phyloP scores from a whole-genome alignment of 2,888 invertebrate genomes.

The Drosophila emarginata region DNA sequence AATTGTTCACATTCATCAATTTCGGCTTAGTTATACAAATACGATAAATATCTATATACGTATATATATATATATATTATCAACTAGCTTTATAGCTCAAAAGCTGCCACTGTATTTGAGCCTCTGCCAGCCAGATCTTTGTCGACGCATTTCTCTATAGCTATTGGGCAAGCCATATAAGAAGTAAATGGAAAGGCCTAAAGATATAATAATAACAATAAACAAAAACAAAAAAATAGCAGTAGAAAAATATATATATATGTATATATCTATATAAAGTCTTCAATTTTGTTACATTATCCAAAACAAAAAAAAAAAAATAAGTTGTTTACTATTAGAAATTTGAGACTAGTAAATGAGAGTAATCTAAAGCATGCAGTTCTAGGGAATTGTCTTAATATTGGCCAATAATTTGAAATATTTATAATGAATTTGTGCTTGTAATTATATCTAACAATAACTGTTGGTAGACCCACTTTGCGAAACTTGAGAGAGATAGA shows the following conservation, averaged over 20 bases:
- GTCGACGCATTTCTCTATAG: slow-evolving; percentile 76
- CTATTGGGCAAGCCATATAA: slow-evolving; percentile 86
- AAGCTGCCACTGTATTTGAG: slow-evolving; percentile 76
- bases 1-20: slow-evolving; percentile 72
- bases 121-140: slow-evolving; percentile 80
- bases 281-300: slow-evolving; percentile 19
- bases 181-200: slow-evolving; percentile 88
- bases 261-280: slow-evolving; percentile 22
- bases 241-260: slow-evolving; percentile 1
- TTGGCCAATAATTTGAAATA: too few relatives aligned
- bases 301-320: too few relatives aligned
- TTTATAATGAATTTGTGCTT: too few relatives aligned
- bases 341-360: slow-evolving; percentile 37
- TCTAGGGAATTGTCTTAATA: too few relatives aligned
- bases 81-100: slow-evolving; percentile 29
- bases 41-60: slow-evolving; percentile 17
- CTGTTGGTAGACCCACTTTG: too few relatives aligned
- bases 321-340: slow-evolving; percentile 10
- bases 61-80: slow-evolving; percentile 11
- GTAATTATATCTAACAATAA: too few relatives aligned
- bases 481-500: too few relatives aligned
- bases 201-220: slow-evolving; percentile 54
- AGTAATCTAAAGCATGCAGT: slow-evolving; percentile 22
- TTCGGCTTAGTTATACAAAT: slow-evolving; percentile 48
- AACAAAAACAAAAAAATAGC: slow-evolving; percentile 11